phyloP scores from a whole-genome alignment of 1,140 invertebrate genomes.

The Hydropsyche tenuis region DNA sequence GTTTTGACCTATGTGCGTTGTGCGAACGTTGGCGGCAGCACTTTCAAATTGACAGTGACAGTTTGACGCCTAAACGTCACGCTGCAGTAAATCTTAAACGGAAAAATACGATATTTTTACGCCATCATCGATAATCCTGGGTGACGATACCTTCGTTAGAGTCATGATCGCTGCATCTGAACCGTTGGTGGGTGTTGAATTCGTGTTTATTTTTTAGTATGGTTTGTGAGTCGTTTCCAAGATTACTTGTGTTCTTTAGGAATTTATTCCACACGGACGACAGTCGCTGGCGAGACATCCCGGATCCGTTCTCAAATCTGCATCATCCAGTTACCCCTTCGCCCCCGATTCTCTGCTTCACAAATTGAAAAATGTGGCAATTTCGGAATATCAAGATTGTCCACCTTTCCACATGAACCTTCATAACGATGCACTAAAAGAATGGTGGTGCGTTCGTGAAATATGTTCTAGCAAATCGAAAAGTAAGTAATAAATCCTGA shows the following conservation, averaged over 20 bases:
- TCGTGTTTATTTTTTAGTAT: conserved; percentile 32
- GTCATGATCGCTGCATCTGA: conserved; percentile 82
- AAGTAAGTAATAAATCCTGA: conserved; percentile 8
- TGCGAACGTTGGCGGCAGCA: no score
- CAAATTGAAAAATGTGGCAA: conserved; percentile 76
- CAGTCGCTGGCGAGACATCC: conserved; percentile 81
- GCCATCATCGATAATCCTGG: conserved; percentile 59
- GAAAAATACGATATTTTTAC: no score
- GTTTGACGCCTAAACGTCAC: no score
- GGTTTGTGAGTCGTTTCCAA: neutral
- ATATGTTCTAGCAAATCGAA: conserved; percentile 55
- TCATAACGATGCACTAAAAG: conserved; percentile 55
- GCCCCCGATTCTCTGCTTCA: conserved; percentile 68
- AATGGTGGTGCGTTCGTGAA: conserved; percentile 76
- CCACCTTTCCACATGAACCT: conserved; percentile 51
- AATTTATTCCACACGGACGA: conserved; percentile 88
- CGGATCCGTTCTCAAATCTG: conserved; percentile 62
- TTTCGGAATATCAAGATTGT: conserved; percentile 66
- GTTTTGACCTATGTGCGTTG: no score
- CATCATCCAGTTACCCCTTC: conserved; percentile 55
- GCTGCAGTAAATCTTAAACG: no score
- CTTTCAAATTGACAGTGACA: no score
- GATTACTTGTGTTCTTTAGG: conserved; percentile 61
- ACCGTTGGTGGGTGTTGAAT: conserved; percentile 70
- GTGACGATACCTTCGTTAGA: conserved; percentile 68